Conservation (phyloP, 2,797 vertebrate genomes). For the Eupleurogrammus muticus region DNA sequence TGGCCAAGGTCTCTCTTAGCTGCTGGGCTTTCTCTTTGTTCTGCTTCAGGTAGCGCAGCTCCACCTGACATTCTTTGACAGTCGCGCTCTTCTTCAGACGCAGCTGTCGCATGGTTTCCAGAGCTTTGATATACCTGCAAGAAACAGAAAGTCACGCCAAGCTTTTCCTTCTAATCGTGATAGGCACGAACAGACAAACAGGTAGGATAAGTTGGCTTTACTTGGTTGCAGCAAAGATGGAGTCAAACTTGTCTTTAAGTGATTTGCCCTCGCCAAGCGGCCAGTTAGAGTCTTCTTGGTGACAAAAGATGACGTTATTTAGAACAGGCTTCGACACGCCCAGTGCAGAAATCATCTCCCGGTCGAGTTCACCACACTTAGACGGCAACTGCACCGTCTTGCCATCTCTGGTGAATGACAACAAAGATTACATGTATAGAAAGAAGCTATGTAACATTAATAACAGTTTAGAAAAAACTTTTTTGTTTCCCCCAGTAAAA, state of each 20-base stretch:
- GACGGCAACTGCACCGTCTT: conserved; percentile 92
- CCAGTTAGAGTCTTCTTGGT: conserved; percentile 99
- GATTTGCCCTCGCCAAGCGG: conserved; percentile 95
- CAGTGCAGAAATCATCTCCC: conserved; percentile 94
- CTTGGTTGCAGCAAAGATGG: conserved; percentile 99
- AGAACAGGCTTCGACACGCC: conserved; percentile 96
- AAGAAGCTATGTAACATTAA: not conserved
- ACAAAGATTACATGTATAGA: conserved; percentile 3
- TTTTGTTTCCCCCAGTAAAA: too few relatives aligned
- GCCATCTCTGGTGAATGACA: conserved; percentile 84
- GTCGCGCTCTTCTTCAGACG: conserved; percentile 86
- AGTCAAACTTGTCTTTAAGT: conserved; percentile 98
- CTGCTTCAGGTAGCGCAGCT: conserved; percentile 93
- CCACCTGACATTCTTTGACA: conserved; percentile 90
- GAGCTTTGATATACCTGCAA: conserved; percentile 95
- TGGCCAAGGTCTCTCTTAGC: conserved; percentile 86
- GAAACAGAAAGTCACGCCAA: not conserved
- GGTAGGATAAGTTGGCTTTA: conserved; percentile 65
- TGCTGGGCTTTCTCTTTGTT: conserved; percentile 96
- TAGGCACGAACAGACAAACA: not conserved
- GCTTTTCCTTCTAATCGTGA: not conserved
- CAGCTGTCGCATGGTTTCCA: conserved; percentile 92
- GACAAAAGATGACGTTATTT: conserved; percentile 97
- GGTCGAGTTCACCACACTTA: conserved; percentile 95
- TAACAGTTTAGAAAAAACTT: not conserved